Conservation (phyloP, 1,140 invertebrate genomes). For the Epicauta chinensis region DNA sequence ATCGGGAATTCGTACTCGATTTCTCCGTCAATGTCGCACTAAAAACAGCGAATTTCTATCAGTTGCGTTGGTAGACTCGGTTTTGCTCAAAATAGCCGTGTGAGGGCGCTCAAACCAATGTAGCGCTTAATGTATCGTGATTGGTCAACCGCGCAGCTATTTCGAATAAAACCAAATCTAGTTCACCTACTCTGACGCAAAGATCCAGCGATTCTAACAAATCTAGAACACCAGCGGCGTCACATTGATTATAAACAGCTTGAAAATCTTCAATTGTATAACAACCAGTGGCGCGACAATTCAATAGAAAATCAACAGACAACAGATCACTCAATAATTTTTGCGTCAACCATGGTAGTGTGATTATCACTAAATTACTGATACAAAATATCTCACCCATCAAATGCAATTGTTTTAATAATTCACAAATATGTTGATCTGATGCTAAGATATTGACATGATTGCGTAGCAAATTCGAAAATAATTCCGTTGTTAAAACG, state of each 20-base stretch:
- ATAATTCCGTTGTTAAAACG: conserved; percentile 60
- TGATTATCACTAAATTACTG: conserved; percentile 65
- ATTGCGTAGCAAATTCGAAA: conserved; percentile 54
- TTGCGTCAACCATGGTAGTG: conserved; percentile 67
- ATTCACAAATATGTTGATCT: conserved; percentile 59
- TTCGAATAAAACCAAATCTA: too few relatives aligned
- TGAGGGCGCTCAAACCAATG: too few relatives aligned
- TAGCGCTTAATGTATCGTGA: too few relatives aligned
- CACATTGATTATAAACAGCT: conserved; percentile 65
- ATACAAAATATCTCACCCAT: conserved; percentile 57
- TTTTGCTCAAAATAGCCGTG: too few relatives aligned
- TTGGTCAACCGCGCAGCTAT: too few relatives aligned
- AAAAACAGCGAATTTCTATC: conserved; percentile 24
- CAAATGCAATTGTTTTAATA: conserved; percentile 62
- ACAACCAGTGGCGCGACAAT: conserved; percentile 65
- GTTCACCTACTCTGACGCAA: conserved; percentile 59
- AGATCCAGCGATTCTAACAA: conserved; percentile 64
- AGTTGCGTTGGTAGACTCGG: too few relatives aligned
- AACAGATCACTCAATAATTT: conserved; percentile 65
- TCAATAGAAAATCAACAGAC: conserved; percentile 51
- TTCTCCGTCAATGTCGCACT: conserved; percentile 67
- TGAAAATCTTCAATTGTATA: conserved; percentile 76
- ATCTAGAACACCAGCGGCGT: conserved; percentile 63
- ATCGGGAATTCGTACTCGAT: conserved; percentile 79
- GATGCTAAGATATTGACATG: conserved; percentile 65